These are phyloP conservation scores for Acholoe squamosa DNA, from an alignment of 2,888 invertebrate species.

Conservation along the genomic window DNA sequence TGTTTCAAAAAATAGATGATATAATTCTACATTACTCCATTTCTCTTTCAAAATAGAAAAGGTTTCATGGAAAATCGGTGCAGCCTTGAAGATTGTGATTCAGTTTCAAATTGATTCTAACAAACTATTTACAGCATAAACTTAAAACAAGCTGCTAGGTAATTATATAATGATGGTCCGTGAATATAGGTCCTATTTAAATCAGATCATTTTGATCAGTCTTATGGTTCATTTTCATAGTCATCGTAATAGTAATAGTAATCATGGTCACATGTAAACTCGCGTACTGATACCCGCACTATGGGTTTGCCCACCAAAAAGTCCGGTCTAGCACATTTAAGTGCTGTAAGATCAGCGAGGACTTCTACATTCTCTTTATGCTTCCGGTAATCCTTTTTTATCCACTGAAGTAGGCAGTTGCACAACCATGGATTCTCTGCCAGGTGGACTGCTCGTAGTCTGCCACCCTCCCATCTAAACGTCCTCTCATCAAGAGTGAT, in stretches of 20 bases:
- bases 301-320: conserved; percentile 57
- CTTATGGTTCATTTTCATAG: conserved; percentile 61
- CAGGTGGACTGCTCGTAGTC: conserved; percentile 60
- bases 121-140: no score
- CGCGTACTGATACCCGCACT: conserved; percentile 47
- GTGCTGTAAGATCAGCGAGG: conserved; percentile 51
- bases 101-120: no score
- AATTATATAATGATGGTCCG: no score
- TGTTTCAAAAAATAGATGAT: no score
- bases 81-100: no score
- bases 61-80: no score
- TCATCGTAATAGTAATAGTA: conserved; percentile 68
- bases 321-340: conserved; percentile 66
- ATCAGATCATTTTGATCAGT: not conserved
- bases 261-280: conserved; percentile 67
- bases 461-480: conserved; percentile 37
- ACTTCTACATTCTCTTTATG: not conserved
- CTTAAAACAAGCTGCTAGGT: no score
- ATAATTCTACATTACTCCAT: no score
- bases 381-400: conserved; percentile 63
- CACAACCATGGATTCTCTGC: conserved; percentile 69
- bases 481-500: conserved; percentile 67
- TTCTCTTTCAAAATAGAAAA: no score
- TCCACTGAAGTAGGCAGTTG: conserved; percentile 68
- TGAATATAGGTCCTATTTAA: no score